Base-by-base conservation (phyloP, 2,888 invertebrate species). In the Xanthorhoe spadicearia region DNA sequence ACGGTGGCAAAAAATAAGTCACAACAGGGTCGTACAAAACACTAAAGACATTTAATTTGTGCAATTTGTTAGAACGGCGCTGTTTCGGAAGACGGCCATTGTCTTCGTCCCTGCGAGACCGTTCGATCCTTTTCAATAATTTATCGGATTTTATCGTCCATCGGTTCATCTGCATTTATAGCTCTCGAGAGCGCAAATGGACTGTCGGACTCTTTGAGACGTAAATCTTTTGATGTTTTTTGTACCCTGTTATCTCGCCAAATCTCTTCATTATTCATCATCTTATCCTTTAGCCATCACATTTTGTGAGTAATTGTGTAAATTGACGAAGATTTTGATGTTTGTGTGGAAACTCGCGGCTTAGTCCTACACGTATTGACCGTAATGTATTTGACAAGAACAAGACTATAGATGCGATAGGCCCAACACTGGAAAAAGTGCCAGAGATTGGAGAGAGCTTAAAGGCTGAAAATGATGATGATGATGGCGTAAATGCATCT, bases 71-170 rank as follows among this genome's bases (percentile, higher is more conserved):
- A 9, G n/a, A 38, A 50, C 10, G 50, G 15, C n/a, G n/a, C n/a
- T 52, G 48, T 54, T 48, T 32, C 19, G 13, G 61, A 55, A 61
- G 48, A 61, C 57, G 43, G 48, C 48, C 15, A 46, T 51, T 57
- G 57, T 46, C 50, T 19, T n/a, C 57, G 23, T 52, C 57, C 43
- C 38, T 62, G 35, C 19, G 50, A 56, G 56, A 13, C 46, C 19
- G 19, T 43, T 43, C 49, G 69, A 68, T 64, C 74, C 77, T 76
- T 81, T 81, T 81, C 81, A 82, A 83, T 82, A 77, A 82, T 82
- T 81, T 77, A 72, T 68, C 62, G 72, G 60, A 73, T 78, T 77
- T 77, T 76, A 77, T 74, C 69, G 75, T 66, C 72, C 73, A 66
- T 74, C 72, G 57, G 65, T 58, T 60, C 57, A 70, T 73, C 73